Evolutionary conservation across 2,888 invertebrate genomes (phyloP), one percentile per base, ranked within the genome.

Genomic region (Sacculina carcini): DNA sequence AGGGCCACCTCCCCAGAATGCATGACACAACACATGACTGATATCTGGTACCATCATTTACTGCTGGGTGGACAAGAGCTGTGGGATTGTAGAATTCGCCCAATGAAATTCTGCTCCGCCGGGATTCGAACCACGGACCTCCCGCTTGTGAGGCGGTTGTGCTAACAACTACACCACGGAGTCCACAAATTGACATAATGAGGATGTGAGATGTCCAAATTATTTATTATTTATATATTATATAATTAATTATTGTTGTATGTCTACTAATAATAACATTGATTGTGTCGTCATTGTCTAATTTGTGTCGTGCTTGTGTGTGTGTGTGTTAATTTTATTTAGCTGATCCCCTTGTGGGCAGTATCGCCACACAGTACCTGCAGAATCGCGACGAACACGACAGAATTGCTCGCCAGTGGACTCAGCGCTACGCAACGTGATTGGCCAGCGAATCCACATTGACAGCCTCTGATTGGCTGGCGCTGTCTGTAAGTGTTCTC

Each of bases 361-460:
- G 87, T 67, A 94, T 96, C 72, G 96, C 94, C 50, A 89, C 89
- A 58, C 94, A 96, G 73, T 96, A 89, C 72, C 74, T 90, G 60
- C 89, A 90, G 69, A 92, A 96, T 69, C 75, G 92, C 56, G 89
- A 89, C 65, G 94, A 96, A 67, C 94, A 96, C 66, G 94, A 96
- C 69, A 79, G 90, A 66, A 89, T 90, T 67, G 96, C 96, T 59
- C 79, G 92, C 67, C 78, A 90, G 64, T 96, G 96, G 96, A 96
- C 96, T 66, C 92, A 92, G 69, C 79, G 94, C 63, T 96, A 86
- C 64, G 87, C 87, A 60, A 86, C 86, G 77, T 85, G 81, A 83
- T 75, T 9, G 19, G 6, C 9, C 5, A 9, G 26, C 42, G 40
- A n/a, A n/a, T n/a, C n/a, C n/a, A n/a, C n/a, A n/a, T n/a, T n/a